phyloP scores from a whole-genome alignment of 2,113 vertebrate genomes.

The Spheniscus mendiculus region DNA sequence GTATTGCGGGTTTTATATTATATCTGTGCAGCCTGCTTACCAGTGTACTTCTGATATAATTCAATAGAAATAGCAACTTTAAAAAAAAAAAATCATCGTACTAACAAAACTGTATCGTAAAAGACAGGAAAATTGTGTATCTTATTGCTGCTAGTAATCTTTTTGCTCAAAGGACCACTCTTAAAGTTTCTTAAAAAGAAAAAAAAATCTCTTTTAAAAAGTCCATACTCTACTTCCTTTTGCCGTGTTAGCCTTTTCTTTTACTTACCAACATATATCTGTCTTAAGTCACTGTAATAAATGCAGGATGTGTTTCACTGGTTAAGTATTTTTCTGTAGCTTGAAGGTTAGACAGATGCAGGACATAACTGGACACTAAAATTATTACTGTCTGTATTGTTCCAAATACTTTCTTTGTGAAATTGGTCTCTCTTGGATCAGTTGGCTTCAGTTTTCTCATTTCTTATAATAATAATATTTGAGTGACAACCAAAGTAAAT shows the following conservation, averaged over 20 bases:
- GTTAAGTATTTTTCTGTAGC: neutral
- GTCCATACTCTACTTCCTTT: neutral
- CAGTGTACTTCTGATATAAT: neutral
- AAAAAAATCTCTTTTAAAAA: neutral
- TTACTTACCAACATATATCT: neutral
- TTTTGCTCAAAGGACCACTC: neutral
- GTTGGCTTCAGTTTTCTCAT: constrained; percentile 59
- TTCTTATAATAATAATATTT: constrained; percentile 62
- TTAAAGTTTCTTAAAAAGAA: neutral
- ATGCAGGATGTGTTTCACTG: neutral
- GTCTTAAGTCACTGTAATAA: neutral
- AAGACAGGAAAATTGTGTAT: neutral
- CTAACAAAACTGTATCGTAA: neutral
- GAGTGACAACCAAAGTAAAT: constrained; percentile 75
- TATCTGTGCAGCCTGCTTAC: neutral
- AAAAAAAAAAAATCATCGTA: neutral
- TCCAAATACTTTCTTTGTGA: neutral
- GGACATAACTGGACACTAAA: neutral
- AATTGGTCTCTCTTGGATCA: constrained; percentile 27
- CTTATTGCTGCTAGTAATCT: neutral
- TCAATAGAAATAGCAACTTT: neutral
- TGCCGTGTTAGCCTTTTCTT: neutral
- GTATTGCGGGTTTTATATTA: neutral
- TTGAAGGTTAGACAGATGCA: neutral
- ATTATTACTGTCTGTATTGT: neutral